These are phyloP conservation scores for Cardiocondyla obscurior DNA, from an alignment of 1,140 invertebrate genomes.

Conservation along the genomic window DNA sequence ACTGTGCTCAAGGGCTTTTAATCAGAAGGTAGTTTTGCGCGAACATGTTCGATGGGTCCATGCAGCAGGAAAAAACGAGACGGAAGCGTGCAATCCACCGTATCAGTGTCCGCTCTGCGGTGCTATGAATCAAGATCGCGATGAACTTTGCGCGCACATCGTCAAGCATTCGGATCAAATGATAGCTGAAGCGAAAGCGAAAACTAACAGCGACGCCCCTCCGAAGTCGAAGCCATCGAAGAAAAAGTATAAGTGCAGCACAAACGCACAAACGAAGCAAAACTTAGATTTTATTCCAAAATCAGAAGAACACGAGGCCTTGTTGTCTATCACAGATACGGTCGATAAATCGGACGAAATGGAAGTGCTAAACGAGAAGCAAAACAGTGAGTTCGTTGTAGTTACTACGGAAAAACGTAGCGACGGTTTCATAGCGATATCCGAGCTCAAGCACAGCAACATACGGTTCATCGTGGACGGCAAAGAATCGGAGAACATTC, in stretches of 20 bases:
- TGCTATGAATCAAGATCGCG: slow-evolving; percentile 80
- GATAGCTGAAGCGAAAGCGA: slow-evolving; percentile 82
- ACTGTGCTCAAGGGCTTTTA: slow-evolving; percentile 86
- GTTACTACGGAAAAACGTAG: slow-evolving; percentile 61
- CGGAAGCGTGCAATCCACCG: slow-evolving; percentile 73
- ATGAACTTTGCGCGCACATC: slow-evolving; percentile 84
- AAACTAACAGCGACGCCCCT: slow-evolving; percentile 71
- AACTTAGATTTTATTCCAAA: slow-evolving; percentile 48
- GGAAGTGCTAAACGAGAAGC: slow-evolving; percentile 65
- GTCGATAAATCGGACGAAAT: slow-evolving; percentile 59
- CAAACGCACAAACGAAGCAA: slow-evolving; percentile 26
- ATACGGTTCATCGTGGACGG: slow-evolving; percentile 58
- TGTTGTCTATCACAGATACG: slow-evolving; percentile 73
- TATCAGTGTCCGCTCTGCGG: slow-evolving; percentile 82
- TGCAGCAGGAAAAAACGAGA: slow-evolving; percentile 80
- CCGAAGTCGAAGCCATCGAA: slow-evolving; percentile 75
- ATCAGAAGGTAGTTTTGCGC: slow-evolving; percentile 84
- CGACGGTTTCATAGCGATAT: slow-evolving; percentile 58
- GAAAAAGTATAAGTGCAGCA: slow-evolving; percentile 60
- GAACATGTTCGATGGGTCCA: slow-evolving; percentile 85
- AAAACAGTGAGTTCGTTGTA: slow-evolving; percentile 69
- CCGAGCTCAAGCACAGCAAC: slow-evolving; percentile 57
- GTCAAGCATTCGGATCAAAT: slow-evolving; percentile 84
- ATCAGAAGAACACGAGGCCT: slow-evolving; percentile 70
- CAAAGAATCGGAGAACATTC: slow-evolving; percentile 62